Percentiles rank a stretch among this genome's conserved stretches.
Conservation (phyloP, 1,140 invertebrate species). For the Hesperophylax magnus region DNA sequence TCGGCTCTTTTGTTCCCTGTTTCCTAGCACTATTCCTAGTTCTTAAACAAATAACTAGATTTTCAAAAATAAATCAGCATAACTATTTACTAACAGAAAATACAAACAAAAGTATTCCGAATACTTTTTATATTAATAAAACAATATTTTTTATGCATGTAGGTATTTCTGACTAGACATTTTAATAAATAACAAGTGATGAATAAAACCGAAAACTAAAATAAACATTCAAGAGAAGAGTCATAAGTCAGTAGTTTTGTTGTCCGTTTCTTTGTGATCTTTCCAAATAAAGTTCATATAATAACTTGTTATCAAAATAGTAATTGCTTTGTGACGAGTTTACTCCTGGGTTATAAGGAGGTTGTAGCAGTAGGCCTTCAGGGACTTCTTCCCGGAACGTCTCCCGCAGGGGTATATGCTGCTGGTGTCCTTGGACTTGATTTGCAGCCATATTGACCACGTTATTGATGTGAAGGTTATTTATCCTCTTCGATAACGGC, state of each 20-base stretch:
- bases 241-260: slow-evolving; percentile 46
- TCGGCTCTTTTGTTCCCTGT: no score
- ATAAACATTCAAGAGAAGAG: slow-evolving; percentile 58
- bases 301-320: slow-evolving; percentile 69
- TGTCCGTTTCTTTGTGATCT: slow-evolving; percentile 69
- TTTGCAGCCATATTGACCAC: slow-evolving; percentile 51
- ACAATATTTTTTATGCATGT: background rate
- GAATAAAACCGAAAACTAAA: slow-evolving; percentile 5
- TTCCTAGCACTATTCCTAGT: no score
- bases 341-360: slow-evolving; percentile 68
- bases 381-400: slow-evolving; percentile 55
- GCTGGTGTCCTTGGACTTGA: slow-evolving; percentile 43
- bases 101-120: background rate
- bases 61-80: slow-evolving; percentile 8
- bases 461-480: slow-evolving; percentile 82
- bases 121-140: slow-evolving; percentile 11
- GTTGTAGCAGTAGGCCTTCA: slow-evolving; percentile 62
- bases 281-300: slow-evolving; percentile 70
- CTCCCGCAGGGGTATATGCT: slow-evolving; percentile 48
- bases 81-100: background rate
- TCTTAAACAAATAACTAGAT: no score
- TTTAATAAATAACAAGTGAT: background rate
- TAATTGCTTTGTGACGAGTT: slow-evolving; percentile 66
- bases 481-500: slow-evolving; percentile 83
- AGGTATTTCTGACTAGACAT: slow-evolving; percentile 29